phyloP scores from a whole-genome alignment of 2,113 vertebrate species.

The Apteryx mantelli region DNA sequence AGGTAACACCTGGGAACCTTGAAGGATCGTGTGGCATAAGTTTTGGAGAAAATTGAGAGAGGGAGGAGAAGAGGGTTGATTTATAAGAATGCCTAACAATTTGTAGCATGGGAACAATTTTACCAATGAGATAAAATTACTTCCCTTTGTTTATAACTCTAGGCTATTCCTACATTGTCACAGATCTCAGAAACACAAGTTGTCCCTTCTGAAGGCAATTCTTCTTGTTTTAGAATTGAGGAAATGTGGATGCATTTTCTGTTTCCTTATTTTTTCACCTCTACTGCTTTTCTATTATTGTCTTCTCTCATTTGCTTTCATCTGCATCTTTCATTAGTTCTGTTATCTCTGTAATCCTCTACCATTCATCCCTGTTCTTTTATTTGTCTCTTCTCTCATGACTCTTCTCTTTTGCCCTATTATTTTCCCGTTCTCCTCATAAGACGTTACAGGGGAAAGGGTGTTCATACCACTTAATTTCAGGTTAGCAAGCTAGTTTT shows the following conservation, averaged over 20 bases:
- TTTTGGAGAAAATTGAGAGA: too few species aligned
- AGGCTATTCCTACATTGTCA: neutral
- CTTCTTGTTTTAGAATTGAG: neutral
- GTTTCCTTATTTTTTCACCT: neutral
- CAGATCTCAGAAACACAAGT: neutral
- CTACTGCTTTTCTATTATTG: neutral
- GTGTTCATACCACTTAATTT: neutral
- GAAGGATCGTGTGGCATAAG: neutral
- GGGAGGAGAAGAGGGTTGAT: neutral
- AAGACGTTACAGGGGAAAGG: neutral
- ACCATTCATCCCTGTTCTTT: neutral
- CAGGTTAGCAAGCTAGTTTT: constrained; percentile 1
- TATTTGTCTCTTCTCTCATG: neutral
- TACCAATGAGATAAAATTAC: neutral
- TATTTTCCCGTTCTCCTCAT: neutral
- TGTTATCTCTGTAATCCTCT: neutral
- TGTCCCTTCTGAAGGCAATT: neutral
- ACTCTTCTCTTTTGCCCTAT: neutral
- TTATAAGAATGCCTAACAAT: neutral
- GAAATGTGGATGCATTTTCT: neutral
- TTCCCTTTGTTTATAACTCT: neutral
- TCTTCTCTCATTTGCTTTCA: neutral
- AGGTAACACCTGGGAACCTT: neutral
- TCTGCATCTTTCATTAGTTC: neutral
- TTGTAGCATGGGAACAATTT: neutral